A percentile compares a stretch with the other conserved stretches of the same genome.
phyloP scores from a whole-genome alignment of 2,888 invertebrate genomes.

The Parnassius glacialis region DNA sequence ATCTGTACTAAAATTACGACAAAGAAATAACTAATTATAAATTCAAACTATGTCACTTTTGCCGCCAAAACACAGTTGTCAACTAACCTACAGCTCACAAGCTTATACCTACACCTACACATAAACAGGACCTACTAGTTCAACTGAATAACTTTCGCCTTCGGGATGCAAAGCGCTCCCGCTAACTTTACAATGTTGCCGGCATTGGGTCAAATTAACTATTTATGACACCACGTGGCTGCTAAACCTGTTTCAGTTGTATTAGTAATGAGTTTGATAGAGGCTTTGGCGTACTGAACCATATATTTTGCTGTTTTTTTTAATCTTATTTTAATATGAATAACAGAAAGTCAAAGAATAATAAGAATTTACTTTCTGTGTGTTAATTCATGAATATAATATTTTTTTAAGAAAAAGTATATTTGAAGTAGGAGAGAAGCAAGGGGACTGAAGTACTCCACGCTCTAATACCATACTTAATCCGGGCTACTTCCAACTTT shows the following conservation, averaged over 20 bases:
- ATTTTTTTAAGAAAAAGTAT: too few species aligned
- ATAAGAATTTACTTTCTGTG: too few species aligned
- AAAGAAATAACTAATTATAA: background rate
- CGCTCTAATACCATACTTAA: too few species aligned
- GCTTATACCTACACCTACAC: conserved; percentile 26
- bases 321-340: too few species aligned
- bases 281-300: too few species aligned
- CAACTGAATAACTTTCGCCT: conserved; percentile 44
- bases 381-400: too few species aligned
- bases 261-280: conserved; percentile 7
- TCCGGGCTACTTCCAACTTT: too few species aligned
- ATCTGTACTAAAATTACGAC: too few species aligned
- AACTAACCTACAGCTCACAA: conserved; percentile 19
- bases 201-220: conserved; percentile 30
- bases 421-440: too few species aligned
- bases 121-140: conserved; percentile 30
- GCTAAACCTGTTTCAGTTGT: conserved; percentile 22
- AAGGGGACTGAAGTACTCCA: too few species aligned
- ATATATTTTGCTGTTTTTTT: too few species aligned
- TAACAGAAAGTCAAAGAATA: too few species aligned
- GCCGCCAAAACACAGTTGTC: conserved; percentile 23
- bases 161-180: conserved; percentile 42
- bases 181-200: conserved; percentile 45
- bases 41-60: conserved; percentile 5
- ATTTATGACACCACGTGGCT: conserved; percentile 26